Conservation (phyloP, 2,888 invertebrate species). For the Archips xylosteana region DNA sequence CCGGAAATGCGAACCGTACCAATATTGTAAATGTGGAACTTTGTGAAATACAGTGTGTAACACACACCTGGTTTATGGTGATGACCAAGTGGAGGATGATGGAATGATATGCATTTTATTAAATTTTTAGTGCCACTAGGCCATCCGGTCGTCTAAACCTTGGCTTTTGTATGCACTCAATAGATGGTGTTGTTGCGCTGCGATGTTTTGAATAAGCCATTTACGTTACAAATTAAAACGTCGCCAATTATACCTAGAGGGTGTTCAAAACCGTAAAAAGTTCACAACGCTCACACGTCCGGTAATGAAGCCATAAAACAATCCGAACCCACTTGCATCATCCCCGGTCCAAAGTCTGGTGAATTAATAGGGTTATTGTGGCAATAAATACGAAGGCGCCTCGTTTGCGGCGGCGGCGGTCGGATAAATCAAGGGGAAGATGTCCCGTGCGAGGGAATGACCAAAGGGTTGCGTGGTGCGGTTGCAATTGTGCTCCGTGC, state of each 20-base stretch:
- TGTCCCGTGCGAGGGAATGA: constrained; percentile 57
- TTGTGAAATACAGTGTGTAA: no score
- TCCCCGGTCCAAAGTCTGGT: constrained; percentile 67
- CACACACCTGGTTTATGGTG: no score
- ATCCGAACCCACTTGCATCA: constrained; percentile 13
- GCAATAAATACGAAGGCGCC: constrained; percentile 82
- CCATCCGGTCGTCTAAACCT: no score
- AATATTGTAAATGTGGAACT: no score
- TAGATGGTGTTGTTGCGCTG: no score
- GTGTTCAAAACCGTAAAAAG: not conserved
- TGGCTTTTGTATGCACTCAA: no score
- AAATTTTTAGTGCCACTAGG: no score
- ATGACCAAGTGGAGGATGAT: no score
- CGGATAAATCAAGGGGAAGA: constrained; percentile 82
- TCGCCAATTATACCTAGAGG: not conserved
- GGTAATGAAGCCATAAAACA: constrained; percentile 25
- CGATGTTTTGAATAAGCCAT: no score
- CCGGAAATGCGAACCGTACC: not conserved
- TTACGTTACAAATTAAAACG: not conserved
- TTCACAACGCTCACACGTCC: not conserved
- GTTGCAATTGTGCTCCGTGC: constrained; percentile 19
- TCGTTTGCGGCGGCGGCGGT: constrained; percentile 78
- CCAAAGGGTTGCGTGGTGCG: constrained; percentile 44
- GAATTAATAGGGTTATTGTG: constrained; percentile 84
- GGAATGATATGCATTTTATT: no score